These are phyloP conservation scores for Myotis daubentonii DNA, from an alignment of 2,797 vertebrate genomes.

Conservation along the genomic window DNA sequence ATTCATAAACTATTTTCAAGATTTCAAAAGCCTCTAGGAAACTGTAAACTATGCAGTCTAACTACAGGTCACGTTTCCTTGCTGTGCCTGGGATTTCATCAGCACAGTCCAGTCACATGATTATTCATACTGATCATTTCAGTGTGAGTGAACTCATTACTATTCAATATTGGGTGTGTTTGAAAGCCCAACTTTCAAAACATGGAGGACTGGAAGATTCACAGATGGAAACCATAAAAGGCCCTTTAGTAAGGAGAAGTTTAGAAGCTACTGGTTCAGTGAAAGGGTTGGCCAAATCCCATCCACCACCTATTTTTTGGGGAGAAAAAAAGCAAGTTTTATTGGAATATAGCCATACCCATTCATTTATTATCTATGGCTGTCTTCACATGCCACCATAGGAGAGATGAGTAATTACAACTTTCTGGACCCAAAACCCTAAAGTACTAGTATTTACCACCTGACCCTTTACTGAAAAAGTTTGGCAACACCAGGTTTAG, in stretches of 20 bases:
- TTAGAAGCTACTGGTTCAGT: conserved; percentile 10
- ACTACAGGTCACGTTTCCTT: background rate
- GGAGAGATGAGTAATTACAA: background rate
- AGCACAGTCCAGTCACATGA: background rate
- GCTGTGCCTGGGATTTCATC: background rate
- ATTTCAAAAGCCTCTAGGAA: conserved; percentile 43
- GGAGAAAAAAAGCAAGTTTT: conserved; percentile 6
- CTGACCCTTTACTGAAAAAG: background rate
- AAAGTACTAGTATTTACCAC: background rate
- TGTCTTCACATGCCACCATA: background rate
- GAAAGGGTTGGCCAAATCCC: background rate
- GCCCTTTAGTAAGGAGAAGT: background rate
- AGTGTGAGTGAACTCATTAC: background rate
- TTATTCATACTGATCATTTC: background rate
- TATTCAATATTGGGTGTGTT: conserved; percentile 10
- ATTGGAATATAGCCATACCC: background rate
- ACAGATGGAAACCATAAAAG: background rate
- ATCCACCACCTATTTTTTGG: background rate
- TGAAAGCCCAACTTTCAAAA: conserved; percentile 53
- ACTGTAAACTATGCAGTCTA: background rate
- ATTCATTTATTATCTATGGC: background rate
- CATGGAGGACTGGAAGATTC: background rate
- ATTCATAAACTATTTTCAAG: conserved; percentile 26
- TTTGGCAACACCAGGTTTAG: background rate
- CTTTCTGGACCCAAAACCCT: background rate